Percentiles rank a stretch among this genome's conserved stretches.
These are phyloP conservation scores for Cinclus cinclus DNA, from an alignment of 2,113 vertebrate species.

Conservation along the genomic window DNA sequence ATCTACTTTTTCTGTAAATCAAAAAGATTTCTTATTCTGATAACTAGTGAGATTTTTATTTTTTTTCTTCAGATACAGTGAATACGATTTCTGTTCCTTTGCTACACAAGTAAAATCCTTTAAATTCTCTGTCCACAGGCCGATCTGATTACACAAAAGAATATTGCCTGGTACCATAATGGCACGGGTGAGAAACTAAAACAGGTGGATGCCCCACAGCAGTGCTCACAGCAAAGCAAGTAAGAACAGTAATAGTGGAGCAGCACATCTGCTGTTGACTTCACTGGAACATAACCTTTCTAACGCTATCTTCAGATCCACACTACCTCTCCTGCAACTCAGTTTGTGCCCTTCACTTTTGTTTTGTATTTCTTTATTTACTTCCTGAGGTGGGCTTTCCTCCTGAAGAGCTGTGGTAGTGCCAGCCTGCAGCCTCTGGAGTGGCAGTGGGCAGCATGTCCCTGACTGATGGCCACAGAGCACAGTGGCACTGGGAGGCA, in stretches of 20 bases:
- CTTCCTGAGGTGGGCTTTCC: neutral
- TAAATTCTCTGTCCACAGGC: constrained; percentile 5
- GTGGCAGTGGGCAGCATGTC: neutral
- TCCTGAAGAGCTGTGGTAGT: neutral
- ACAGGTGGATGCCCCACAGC: constrained; percentile 58
- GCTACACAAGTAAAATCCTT: neutral
- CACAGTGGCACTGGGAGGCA: neutral
- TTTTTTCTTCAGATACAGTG: neutral
- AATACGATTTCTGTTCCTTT: neutral
- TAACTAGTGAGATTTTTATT: neutral
- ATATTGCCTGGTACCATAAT: constrained; percentile 19
- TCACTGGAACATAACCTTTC: constrained; percentile 12
- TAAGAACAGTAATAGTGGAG: constrained; percentile 20
- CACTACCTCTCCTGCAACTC: neutral
- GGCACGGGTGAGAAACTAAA: neutral
- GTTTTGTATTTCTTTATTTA: neutral
- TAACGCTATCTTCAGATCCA: neutral
- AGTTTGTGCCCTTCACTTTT: neutral
- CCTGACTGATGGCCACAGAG: neutral
- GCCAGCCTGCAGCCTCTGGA: neutral
- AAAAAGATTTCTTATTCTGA: neutral
- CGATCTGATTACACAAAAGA: neutral
- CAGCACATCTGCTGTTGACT: constrained; percentile 56
- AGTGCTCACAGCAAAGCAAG: constrained; percentile 42
- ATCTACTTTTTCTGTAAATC: neutral